Percentiles rank a stretch among this genome's conserved stretches.
These are phyloP conservation scores for Dicentrarchus labrax DNA, from an alignment of 2,113 vertebrate species.

Conservation along the genomic window DNA sequence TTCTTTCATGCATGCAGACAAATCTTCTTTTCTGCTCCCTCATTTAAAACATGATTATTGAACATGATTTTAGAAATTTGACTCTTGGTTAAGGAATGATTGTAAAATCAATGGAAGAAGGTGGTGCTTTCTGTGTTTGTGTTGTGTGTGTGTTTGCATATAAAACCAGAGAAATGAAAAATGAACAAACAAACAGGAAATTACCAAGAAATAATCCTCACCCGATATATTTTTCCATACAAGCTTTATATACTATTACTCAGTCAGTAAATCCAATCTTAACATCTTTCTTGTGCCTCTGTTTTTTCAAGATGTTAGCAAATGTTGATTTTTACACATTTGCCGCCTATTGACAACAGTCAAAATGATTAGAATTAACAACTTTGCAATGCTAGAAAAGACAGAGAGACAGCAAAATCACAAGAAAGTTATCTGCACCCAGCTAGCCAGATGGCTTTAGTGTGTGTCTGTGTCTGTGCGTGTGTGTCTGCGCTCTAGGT, in stretches of 20 bases:
- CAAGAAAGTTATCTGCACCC: conserved; percentile 24
- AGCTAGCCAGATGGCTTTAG: conserved; percentile 53
- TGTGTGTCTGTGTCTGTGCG: conserved; percentile 1
- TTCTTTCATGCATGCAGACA: neutral
- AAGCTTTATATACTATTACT: neutral
- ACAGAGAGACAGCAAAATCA: conserved; percentile 17
- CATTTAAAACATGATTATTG: too few species aligned
- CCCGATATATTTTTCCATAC: neutral
- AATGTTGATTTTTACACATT: conserved; percentile 11
- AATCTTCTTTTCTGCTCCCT: conserved; percentile 1
- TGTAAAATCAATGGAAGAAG: conserved; percentile 20
- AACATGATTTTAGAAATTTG: neutral
- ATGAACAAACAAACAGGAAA: conserved; percentile 11
- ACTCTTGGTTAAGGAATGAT: conserved; percentile 6
- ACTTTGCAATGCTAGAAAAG: conserved; percentile 9
- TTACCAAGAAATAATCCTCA: neutral
- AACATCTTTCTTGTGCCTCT: conserved; percentile 7
- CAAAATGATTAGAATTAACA: conserved; percentile 10
- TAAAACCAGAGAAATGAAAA: neutral
- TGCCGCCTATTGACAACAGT: conserved; percentile 2
- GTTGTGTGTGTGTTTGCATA: neutral
- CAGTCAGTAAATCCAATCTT: neutral
- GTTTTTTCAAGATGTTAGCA: conserved; percentile 8
- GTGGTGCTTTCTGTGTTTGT: conserved; percentile 13
- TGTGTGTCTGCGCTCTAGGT: conserved; percentile 4